A percentile compares a stretch with the other conserved stretches of the same genome.
Evolutionary conservation across 2,888 invertebrate genomes (phyloP).

Genomic region (Junonia oenone): DNA sequence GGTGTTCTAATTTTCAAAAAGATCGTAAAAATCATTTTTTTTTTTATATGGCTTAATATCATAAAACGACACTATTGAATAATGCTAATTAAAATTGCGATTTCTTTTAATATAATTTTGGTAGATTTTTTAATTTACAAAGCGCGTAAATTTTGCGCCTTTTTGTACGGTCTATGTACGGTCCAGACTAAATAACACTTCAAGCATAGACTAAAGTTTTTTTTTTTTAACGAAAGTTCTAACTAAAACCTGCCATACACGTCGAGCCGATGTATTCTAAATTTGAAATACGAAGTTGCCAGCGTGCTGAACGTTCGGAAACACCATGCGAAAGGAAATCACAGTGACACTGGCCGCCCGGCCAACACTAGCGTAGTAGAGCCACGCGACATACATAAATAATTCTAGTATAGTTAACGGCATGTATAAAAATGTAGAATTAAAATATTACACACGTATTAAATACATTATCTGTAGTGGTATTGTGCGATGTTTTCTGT

Average conservation of each 20-base stretch:
- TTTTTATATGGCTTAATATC: neutral
- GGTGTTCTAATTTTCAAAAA: neutral
- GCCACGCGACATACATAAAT: conserved; percentile 10
- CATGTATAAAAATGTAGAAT: conserved; percentile 1
- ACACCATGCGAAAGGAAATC: conserved; percentile 48
- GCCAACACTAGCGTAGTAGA: neutral
- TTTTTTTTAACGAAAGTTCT: neutral
- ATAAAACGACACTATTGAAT: neutral
- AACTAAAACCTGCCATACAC: neutral
- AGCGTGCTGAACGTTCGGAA: conserved; percentile 41
- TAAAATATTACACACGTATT: neutral
- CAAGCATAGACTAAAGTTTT: neutral
- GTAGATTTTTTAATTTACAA: neutral
- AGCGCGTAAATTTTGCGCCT: neutral
- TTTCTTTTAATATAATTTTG: neutral
- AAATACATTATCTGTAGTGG: conserved; percentile 8
- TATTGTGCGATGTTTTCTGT: conserved; percentile 12
- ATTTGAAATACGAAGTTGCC: conserved; percentile 1
- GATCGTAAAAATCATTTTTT: neutral
- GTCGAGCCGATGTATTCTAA: neutral
- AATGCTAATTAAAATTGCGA: neutral
- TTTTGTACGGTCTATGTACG: no score
- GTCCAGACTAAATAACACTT: neutral
- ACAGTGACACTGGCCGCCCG: conserved; percentile 35
- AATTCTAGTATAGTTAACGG: neutral